A percentile compares a stretch with the other conserved stretches of the same genome.
Conservation (phyloP, 2,113 vertebrate genomes). For the Nymphicus hollandicus region DNA sequence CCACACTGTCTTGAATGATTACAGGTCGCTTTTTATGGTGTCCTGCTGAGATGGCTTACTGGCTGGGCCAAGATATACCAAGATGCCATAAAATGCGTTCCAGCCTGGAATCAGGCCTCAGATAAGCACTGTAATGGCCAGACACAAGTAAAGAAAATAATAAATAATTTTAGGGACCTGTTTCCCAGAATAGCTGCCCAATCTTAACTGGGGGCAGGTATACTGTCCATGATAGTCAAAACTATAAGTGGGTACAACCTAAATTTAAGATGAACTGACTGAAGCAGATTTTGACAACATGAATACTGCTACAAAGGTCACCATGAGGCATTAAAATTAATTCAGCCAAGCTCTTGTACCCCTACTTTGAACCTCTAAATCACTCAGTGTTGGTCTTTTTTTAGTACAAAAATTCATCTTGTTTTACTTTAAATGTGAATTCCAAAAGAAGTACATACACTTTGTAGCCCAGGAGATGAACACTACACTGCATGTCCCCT, state of each 20-base stretch:
- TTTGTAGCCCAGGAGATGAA: neutral
- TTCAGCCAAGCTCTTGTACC: neutral
- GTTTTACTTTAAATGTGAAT: neutral
- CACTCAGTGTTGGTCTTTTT: neutral
- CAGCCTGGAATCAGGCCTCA: neutral
- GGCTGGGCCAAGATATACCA: neutral
- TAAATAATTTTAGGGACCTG: neutral
- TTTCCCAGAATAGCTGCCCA: neutral
- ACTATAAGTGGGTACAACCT: neutral
- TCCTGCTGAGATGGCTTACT: neutral
- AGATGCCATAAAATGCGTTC: neutral
- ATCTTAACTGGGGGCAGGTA: neutral
- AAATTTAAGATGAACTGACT: neutral
- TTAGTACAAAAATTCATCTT: neutral
- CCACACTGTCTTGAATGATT: neutral
- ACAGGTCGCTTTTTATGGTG: neutral
- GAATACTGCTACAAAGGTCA: neutral
- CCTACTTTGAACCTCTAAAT: neutral
- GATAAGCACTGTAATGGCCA: neutral
- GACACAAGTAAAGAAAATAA: neutral
- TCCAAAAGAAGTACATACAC: neutral
- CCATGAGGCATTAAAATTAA: neutral
- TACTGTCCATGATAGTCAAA: neutral
- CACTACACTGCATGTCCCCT: neutral
- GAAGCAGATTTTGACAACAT: neutral